phyloP scores from a whole-genome alignment of 2,888 invertebrate species.

The Cryptocheilus praepositus region DNA sequence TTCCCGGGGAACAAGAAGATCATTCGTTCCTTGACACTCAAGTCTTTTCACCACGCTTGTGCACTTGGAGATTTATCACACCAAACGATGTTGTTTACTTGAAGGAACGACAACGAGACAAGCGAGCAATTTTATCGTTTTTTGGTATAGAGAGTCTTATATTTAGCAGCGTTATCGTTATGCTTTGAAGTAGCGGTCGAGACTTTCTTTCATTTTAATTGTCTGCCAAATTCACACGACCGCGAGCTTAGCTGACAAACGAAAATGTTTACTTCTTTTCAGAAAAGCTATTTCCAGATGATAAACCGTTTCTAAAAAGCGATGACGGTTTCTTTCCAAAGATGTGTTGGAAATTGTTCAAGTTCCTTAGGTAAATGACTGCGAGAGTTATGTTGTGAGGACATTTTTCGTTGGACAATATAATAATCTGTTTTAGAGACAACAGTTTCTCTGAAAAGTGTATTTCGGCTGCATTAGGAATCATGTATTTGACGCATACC shows the following conservation, averaged over 20 bases:
- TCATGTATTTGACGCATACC: conserved; percentile 57
- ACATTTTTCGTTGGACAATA: no score
- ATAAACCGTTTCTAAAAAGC: no score
- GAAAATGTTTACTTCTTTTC: conserved; percentile 42
- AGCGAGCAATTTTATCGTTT: conserved; percentile 47
- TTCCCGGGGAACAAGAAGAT: no score
- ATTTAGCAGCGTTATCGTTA: no score
- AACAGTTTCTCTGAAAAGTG: conserved; percentile 55
- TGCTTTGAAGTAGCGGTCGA: no score
- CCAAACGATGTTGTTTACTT: conserved; percentile 51
- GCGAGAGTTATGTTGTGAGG: no score
- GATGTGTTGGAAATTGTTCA: conserved; percentile 61
- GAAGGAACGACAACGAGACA: conserved; percentile 51
- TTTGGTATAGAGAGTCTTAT: conserved; percentile 51
- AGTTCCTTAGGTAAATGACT: conserved; percentile 8
- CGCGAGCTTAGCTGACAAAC: background rate
- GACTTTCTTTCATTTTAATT: no score
- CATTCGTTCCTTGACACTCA: no score
- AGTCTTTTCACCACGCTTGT: conserved; percentile 31
- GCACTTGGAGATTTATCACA: conserved; percentile 59
- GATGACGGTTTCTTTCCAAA: conserved; percentile 19
- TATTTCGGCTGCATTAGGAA: conserved; percentile 60
- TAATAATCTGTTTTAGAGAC: conserved; percentile 39
- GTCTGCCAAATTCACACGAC: background rate
- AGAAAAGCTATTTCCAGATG: no score